phyloP scores from a whole-genome alignment of 2,888 invertebrate species.

The Pristionchus maxplancki region DNA sequence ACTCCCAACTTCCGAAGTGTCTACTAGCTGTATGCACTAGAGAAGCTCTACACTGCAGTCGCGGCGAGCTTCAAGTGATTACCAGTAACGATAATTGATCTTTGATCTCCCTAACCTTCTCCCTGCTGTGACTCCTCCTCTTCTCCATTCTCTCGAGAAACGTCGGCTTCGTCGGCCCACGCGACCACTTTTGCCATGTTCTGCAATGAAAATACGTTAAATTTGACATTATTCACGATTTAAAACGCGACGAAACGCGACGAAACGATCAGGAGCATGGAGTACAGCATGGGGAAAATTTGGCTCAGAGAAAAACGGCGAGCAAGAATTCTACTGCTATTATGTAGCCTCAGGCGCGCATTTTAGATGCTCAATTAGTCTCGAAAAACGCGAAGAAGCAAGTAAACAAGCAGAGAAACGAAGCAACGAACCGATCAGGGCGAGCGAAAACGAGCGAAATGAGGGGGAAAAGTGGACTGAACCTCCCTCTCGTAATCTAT shows the following conservation, averaged over 20 bases:
- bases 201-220: not conserved
- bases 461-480: not conserved
- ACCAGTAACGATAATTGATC: not conserved
- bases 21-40: no score
- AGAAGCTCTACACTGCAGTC: no score
- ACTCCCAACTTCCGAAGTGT: no score
- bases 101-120: not conserved
- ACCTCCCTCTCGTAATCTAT: slow-evolving; percentile 4
- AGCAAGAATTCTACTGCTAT: not conserved
- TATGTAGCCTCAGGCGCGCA: not conserved
- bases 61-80: no score
- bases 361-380: not conserved
- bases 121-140: slow-evolving; percentile 12
- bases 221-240: no score
- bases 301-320: no score
- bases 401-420: slow-evolving; percentile 10
- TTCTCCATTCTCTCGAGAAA: not conserved
- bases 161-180: not conserved
- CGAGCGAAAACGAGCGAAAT: not conserved
- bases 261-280: no score
- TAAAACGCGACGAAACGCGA: no score
- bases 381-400: not conserved
- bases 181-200: slow-evolving; percentile 1
- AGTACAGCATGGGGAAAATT: no score
- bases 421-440: slow-evolving; percentile 11